Evolutionary conservation across 2,797 vertebrate genomes (phyloP).

Genomic region (Phoebastria nigripes): DNA sequence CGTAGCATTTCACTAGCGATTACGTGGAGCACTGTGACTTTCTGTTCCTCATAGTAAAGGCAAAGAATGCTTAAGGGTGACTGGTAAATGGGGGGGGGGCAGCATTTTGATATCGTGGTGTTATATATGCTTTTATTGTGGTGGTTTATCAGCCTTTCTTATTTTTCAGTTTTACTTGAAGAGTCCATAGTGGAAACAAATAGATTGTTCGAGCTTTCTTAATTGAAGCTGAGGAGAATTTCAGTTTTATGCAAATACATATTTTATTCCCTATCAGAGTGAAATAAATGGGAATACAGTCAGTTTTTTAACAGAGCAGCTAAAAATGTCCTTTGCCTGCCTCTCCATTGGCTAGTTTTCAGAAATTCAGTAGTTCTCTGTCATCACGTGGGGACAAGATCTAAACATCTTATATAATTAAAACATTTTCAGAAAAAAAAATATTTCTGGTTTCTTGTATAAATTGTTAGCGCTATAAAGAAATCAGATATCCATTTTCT

Average conservation of each 20-base stretch:
- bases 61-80: not conserved
- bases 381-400: not conserved
- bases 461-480: not conserved
- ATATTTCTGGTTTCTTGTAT: not conserved
- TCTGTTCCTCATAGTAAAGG: not conserved
- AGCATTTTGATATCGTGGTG: not conserved
- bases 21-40: not conserved
- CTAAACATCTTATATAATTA: conserved; percentile 13
- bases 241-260: not conserved
- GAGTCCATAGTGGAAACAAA: not conserved
- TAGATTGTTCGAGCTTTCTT: not conserved
- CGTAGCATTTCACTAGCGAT: not conserved
- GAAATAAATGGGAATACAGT: not conserved
- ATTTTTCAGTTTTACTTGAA: not conserved
- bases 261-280: not conserved
- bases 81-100: not conserved
- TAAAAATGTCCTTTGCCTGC: not conserved
- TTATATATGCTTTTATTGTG: not conserved
- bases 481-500: not conserved
- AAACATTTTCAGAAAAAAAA: not conserved
- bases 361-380: not conserved
- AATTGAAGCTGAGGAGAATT: not conserved
- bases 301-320: not conserved
- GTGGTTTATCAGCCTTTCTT: not conserved
- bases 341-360: not conserved